Evolutionary conservation across 35 echinoderm and acorn worm genomes (phyloP), one percentile per base, ranked within the genome.

Genomic region (Ptychodera flava): DNA sequence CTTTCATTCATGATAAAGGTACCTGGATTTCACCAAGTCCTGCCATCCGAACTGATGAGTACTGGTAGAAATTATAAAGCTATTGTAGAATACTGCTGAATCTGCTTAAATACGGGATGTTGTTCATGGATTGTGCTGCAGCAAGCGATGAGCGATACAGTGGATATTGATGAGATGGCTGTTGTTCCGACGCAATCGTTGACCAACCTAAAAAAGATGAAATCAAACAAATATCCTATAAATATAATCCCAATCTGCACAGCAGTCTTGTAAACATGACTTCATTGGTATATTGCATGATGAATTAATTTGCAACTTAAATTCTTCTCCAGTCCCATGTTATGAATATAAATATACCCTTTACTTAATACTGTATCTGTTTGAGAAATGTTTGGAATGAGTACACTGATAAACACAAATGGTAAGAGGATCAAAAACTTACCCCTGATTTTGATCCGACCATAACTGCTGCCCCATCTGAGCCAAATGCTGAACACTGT

Each of bases 381-480:
- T n/a, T n/a, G n/a, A n/a, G n/a, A n/a, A n/a, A n/a, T n/a, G n/a
- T n/a, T n/a, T n/a, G n/a, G n/a, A n/a, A n/a, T n/a, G n/a, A n/a
- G n/a, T n/a, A n/a, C n/a, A n/a, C n/a, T n/a, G n/a, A n/a, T n/a
- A n/a, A n/a, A n/a, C n/a, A n/a, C n/a, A n/a, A n/a, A n/a, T n/a
- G n/a, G n/a, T n/a, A n/a, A n/a, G n/a, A n/a, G n/a, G n/a, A n/a
- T n/a, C n/a, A n/a, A n/a, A n/a, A n/a, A 79, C 78, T 79, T 79
- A 79, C 78, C 1, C 78, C 78, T 79, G 78, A 79, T 79, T 1
- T 79, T 79, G 29, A 30, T 79, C 78, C 78, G 28, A 79, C 78
- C 78, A 79, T 79, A 10, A 79, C 78, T 79, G 78, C 78, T 6
- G 78, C 78, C 28, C 78, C 78, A 79, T 79, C 78, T 28, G 78